These are phyloP conservation scores for Dinoponera quadriceps DNA, from an alignment of 1,140 invertebrate species.

Conservation along the genomic window DNA sequence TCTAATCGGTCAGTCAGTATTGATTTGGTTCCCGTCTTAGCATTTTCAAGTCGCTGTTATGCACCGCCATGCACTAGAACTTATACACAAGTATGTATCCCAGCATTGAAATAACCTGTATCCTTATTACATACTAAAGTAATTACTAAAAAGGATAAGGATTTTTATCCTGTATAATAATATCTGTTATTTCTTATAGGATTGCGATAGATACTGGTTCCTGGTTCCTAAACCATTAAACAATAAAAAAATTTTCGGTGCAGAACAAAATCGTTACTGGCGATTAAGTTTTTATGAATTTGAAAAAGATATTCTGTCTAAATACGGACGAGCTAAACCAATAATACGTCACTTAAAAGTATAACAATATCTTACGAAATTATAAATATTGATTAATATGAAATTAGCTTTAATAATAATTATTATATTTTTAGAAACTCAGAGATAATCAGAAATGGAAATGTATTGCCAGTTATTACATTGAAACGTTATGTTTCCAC, in stretches of 20 bases:
- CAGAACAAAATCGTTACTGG: conserved; percentile 60
- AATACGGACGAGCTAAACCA: conserved; percentile 61
- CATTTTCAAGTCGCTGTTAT: conserved; percentile 72
- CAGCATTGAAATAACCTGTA: not conserved
- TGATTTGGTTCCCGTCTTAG: conserved; percentile 85
- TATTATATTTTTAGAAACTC: conserved; percentile 70
- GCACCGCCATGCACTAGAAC: conserved; percentile 2
- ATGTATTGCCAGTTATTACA: conserved; percentile 75
- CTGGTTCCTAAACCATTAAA: conserved; percentile 70
- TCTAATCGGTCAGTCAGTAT: conserved; percentile 76
- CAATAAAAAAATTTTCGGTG: not conserved
- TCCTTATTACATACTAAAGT: conserved; percentile 6
- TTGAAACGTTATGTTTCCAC: conserved; percentile 76
- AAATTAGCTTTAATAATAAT: conserved; percentile 1
- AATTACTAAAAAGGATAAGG: not conserved
- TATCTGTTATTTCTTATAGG: conserved; percentile 7
- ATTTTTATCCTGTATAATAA: not conserved
- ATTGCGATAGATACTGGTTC: conserved; percentile 54
- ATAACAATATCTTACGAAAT: conserved; percentile 5
- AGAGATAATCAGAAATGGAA: conserved; percentile 66
- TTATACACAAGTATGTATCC: conserved; percentile 43
- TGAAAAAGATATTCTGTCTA: conserved; percentile 68
- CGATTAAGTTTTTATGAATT: conserved; percentile 70
- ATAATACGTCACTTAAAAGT: conserved; percentile 76
- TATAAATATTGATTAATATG: conserved; percentile 24